A percentile compares a stretch with the other conserved stretches of the same genome.
phyloP scores from a whole-genome alignment of 2,113 vertebrate species.

The Scartelaos histophorus region DNA sequence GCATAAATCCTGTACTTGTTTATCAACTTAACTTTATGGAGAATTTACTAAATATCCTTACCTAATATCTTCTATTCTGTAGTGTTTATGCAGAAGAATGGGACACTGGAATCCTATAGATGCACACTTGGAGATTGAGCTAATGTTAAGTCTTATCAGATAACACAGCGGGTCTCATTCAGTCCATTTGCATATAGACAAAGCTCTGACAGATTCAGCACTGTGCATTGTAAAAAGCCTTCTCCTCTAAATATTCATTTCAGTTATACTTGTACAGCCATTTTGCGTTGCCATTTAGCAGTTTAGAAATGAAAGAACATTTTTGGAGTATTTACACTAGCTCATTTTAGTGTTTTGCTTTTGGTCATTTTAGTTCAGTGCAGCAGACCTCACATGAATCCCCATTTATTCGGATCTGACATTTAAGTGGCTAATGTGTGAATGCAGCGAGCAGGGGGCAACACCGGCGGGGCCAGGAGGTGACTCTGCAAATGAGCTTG shows the following conservation, averaged over 20 bases:
- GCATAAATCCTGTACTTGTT: not conserved
- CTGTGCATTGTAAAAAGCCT: not conserved
- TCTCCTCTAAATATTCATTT: not conserved
- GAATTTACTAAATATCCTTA: not conserved
- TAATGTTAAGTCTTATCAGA: slow-evolving; percentile 12
- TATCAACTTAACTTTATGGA: not conserved
- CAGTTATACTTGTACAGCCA: not conserved
- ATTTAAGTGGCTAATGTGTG: slow-evolving; percentile 35
- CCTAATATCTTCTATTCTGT: no score
- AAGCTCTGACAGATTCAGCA: not conserved
- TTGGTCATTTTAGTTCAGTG: slow-evolving; percentile 5
- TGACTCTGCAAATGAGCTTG: slow-evolving; percentile 42
- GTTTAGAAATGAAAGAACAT: not conserved
- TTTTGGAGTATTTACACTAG: slow-evolving; percentile 7
- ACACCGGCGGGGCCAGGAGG: slow-evolving; percentile 27
- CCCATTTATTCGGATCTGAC: slow-evolving; percentile 6
- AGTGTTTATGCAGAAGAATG: slow-evolving; percentile 4
- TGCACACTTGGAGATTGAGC: not conserved
- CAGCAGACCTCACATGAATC: slow-evolving; percentile 6
- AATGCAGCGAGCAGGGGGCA: slow-evolving; percentile 25
- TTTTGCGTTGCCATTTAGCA: not conserved
- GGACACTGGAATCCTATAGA: not conserved
- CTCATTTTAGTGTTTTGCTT: slow-evolving; percentile 10
- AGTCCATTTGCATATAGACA: slow-evolving; percentile 8
- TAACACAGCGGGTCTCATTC: slow-evolving; percentile 2